Conservation (phyloP, 1,140 invertebrate genomes). For the Meteorus sp. region DNA sequence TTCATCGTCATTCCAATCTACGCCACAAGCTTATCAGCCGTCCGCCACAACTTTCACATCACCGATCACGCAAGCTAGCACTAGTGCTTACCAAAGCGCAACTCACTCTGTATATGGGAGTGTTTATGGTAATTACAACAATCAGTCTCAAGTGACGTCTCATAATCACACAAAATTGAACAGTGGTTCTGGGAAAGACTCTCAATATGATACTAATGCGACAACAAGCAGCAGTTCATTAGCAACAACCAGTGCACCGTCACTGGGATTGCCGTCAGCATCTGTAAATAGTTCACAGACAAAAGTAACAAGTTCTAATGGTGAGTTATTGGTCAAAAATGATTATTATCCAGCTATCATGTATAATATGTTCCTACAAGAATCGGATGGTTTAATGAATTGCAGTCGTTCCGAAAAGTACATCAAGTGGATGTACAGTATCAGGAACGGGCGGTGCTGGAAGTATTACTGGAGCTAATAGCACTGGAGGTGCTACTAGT, state of each 20-base stretch:
- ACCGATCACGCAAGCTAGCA: slow-evolving; percentile 50
- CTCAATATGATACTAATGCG: slow-evolving; percentile 61
- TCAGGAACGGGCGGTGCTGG: slow-evolving; percentile 38
- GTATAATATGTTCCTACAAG: too few relatives aligned
- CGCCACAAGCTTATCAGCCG: slow-evolving; percentile 52
- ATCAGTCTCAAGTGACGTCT: slow-evolving; percentile 46
- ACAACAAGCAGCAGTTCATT: slow-evolving; percentile 57
- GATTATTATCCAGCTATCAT: too few relatives aligned
- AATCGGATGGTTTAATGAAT: too few relatives aligned
- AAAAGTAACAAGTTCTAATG: slow-evolving; percentile 57
- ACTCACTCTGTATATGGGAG: slow-evolving; percentile 53
- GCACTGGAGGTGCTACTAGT: slow-evolving; percentile 46
- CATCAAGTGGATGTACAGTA: slow-evolving; percentile 44
- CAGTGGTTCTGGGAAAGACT: slow-evolving; percentile 56
- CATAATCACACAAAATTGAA: slow-evolving; percentile 59
- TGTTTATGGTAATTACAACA: slow-evolving; percentile 49
- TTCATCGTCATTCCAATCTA: slow-evolving; percentile 51
- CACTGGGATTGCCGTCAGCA: slow-evolving; percentile 55
- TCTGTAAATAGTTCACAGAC: slow-evolving; percentile 55
- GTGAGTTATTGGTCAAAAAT: slow-evolving; percentile 33
- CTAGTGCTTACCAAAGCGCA: slow-evolving; percentile 50
- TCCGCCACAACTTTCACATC: slow-evolving; percentile 54
- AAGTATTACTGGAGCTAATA: slow-evolving; percentile 44
- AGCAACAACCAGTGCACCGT: slow-evolving; percentile 58
- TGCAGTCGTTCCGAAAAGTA: slow-evolving; percentile 56